Evolutionary conservation across 2,113 vertebrate species (phyloP).

Genomic region (Forbesichthys agassizii): DNA sequence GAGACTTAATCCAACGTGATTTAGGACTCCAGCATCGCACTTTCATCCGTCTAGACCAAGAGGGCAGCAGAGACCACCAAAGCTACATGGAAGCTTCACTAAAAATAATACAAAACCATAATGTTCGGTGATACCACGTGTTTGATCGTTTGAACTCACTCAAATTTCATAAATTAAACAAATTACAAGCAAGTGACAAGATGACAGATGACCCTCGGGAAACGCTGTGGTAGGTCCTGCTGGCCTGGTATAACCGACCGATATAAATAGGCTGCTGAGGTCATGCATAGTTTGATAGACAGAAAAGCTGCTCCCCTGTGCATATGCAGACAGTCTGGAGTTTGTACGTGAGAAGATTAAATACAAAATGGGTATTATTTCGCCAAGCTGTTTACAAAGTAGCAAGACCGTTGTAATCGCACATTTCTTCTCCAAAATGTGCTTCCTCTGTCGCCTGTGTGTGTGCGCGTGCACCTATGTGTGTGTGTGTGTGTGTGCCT

Average conservation of each 20-base stretch:
- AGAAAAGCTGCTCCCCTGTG: no score
- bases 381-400: no score
- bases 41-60: constrained; percentile 4
- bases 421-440: no score
- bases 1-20: neutral
- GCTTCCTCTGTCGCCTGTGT: constrained; percentile 10
- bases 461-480: constrained; percentile 13
- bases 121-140: constrained; percentile 2
- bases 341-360: no score
- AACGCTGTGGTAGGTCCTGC: constrained; percentile 3
- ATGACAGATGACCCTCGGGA: constrained; percentile 1
- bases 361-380: no score
- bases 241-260: neutral
- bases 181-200: constrained; percentile 11
- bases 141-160: neutral
- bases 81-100: neutral
- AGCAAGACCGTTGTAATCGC: no score
- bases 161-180: constrained; percentile 11
- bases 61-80: neutral
- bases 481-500: neutral
- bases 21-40: neutral
- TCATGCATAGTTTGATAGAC: neutral
- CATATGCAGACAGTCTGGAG: no score
- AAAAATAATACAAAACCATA: neutral
- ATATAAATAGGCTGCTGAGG: constrained; percentile 4